Evolutionary conservation across 2,113 vertebrate species (phyloP), one percentile per base, ranked within the genome.

Genomic region (Catagonus wagneri): DNA sequence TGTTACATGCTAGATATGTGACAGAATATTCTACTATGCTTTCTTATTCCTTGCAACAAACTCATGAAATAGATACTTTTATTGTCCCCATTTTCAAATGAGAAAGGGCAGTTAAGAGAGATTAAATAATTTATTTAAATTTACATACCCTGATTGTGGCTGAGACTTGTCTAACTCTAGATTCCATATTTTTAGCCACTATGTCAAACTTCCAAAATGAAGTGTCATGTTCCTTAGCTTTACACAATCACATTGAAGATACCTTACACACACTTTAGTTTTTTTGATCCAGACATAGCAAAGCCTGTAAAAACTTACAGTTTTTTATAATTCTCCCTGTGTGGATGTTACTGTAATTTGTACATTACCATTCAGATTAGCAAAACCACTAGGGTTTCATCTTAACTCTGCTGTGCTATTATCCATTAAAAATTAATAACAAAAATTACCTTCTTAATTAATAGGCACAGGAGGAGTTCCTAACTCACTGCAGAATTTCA

Each of bases 371-470:
- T 87, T 96, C 80, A 95, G 66, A 89, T 39, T 87, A 96, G 66
- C 83, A 97, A 96, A 86, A 85, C 29, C 72, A 90, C 90, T 86
- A 83, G 50, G 60, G 68, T 89, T 98, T 97, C 19, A 79, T 34
- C 56, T 95, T 86, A 94, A 54, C 83, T 96, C 96, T 97, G 94
- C 75, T 89, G 20, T 97, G 74, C 86, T 96, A 95, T 36, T 6
- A 3, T 63, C 39, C 96, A 97, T 95, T 97, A 97, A 98, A 98
- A 97, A 98, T 95, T 97, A 98, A 98, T 97, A 98, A 90, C 89
- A 98, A 98, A 97, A 98, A 98, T 98, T 98, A 98, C 78, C 76
- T 92, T 79, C 71, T 97, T 97, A 98, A 98, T 98, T 98, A 98
- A 98, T 93, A 97, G 90, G 71, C 97, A 96, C 96, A 97, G 92